Evolutionary conservation across 2,888 invertebrate species (phyloP).

Genomic region (Chrysolina americana): DNA sequence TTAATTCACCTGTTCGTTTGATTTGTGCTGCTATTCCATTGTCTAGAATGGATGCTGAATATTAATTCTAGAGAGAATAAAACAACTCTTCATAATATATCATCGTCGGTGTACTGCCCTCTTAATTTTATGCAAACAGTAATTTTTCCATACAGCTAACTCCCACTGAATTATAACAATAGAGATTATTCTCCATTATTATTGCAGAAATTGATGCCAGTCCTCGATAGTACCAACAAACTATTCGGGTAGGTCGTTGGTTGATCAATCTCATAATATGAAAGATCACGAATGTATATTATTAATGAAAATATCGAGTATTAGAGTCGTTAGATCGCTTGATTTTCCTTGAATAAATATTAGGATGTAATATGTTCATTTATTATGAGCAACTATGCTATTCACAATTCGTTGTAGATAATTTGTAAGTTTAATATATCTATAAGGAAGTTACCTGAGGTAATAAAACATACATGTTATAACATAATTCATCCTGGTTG

Average conservation of each 20-base stretch:
- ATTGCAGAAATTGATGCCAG: conserved; percentile 35
- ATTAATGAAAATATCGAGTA: conserved; percentile 35
- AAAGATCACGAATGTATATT: conserved; percentile 30
- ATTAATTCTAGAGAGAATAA: neutral
- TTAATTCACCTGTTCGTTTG: neutral
- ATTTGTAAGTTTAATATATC: conserved; percentile 5
- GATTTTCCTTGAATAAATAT: conserved; percentile 12
- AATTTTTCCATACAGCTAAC: conserved; percentile 27
- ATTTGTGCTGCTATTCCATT: neutral
- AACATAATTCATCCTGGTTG: neutral
- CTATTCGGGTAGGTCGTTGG: conserved; percentile 33
- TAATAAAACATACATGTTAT: neutral
- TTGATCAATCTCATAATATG: conserved; percentile 30
- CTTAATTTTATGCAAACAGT: conserved; percentile 35
- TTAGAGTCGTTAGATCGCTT: conserved; percentile 22
- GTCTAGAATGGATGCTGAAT: neutral
- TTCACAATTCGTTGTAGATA: conserved; percentile 21
- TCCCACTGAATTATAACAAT: conserved; percentile 40
- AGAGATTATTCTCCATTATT: conserved; percentile 36
- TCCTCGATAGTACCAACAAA: conserved; percentile 24
- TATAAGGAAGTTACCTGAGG: conserved; percentile 19
- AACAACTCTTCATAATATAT: conserved; percentile 20
- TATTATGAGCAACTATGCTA: conserved; percentile 14
- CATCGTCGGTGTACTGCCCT: conserved; percentile 25
- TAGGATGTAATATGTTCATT: conserved; percentile 17